Conservation (phyloP, 2,888 invertebrate species). For the Uropetala carovei region DNA sequence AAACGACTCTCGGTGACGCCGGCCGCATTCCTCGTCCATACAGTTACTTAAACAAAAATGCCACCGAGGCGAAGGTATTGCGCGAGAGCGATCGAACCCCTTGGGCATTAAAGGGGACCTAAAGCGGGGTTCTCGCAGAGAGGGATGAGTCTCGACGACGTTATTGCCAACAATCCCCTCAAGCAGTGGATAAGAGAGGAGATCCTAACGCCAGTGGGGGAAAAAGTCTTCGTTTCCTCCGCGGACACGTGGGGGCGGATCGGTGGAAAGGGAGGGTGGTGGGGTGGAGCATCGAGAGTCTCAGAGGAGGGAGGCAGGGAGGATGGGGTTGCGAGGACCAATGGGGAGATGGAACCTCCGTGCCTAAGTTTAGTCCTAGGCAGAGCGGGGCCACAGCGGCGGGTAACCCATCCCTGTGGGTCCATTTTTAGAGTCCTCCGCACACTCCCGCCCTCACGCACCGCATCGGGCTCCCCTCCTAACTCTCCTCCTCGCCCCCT, state of each 20-base stretch:
- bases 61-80: too few relatives aligned
- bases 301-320: slow-evolving; percentile 31
- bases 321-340: slow-evolving; percentile 41
- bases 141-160: background rate
- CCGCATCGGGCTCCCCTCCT: slow-evolving; percentile 23
- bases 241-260: slow-evolving; percentile 55
- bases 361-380: slow-evolving; percentile 64
- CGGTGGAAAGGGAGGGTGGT: too few relatives aligned
- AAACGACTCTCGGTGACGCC: slow-evolving; percentile 71
- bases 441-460: slow-evolving; percentile 63
- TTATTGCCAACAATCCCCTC: slow-evolving; percentile 25
- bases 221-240: background rate
- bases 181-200: background rate
- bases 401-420: slow-evolving; percentile 65
- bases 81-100: background rate
- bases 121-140: too few relatives aligned
- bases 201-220: slow-evolving; percentile 37
- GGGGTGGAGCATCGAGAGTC: background rate
- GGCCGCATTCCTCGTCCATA: background rate
- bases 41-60: too few relatives aligned
- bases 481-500: background rate
- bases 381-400: slow-evolving; percentile 45
- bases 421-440: slow-evolving; percentile 69
- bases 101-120: background rate
- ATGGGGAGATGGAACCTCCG: slow-evolving; percentile 52